phyloP scores from a whole-genome alignment of 2,797 vertebrate species.

The Mus minutoides region DNA sequence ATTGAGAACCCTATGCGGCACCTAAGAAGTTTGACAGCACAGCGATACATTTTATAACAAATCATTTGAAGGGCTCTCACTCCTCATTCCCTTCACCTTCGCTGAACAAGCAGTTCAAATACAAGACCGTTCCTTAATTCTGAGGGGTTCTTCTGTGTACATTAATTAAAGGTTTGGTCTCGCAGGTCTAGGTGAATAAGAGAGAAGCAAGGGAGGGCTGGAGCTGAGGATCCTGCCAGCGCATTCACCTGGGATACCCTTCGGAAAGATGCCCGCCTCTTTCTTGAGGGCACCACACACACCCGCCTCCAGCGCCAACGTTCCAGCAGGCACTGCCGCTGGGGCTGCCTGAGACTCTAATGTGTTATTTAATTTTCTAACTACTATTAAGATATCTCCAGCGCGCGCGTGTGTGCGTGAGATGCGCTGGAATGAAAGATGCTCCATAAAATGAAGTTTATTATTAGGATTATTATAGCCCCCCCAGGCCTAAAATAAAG shows the following conservation, averaged over 20 bases:
- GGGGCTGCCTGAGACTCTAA: conserved; percentile 56
- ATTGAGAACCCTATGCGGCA: conserved; percentile 66
- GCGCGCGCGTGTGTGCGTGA: not conserved
- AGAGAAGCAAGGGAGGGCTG: not conserved
- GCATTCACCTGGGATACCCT: conserved; percentile 58
- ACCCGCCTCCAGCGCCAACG: not conserved
- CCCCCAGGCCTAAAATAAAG: conserved; percentile 62
- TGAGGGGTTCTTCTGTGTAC: conserved; percentile 25
- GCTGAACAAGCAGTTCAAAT: conserved; percentile 34
- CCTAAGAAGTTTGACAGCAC: conserved; percentile 63
- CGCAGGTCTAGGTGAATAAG: conserved; percentile 38
- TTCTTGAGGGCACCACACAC: not conserved
- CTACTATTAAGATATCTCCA: conserved; percentile 50
- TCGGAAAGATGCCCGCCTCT: conserved; percentile 14
- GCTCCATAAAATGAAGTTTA: conserved; percentile 72
- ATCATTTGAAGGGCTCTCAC: conserved; percentile 3
- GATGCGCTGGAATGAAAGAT: conserved; percentile 65
- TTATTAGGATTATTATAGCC: conserved; percentile 66
- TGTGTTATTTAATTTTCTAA: conserved; percentile 61
- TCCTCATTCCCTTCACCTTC: conserved; percentile 4
- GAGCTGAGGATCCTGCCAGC: not conserved
- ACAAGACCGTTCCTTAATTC: not conserved
- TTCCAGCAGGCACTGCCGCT: conserved; percentile 24
- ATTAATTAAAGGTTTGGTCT: conserved; percentile 68
- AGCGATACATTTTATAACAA: conserved; percentile 62